Evolutionary conservation across 2,888 invertebrate genomes (phyloP), one percentile per base, ranked within the genome.

Genomic region (Orthosia gracilis): DNA sequence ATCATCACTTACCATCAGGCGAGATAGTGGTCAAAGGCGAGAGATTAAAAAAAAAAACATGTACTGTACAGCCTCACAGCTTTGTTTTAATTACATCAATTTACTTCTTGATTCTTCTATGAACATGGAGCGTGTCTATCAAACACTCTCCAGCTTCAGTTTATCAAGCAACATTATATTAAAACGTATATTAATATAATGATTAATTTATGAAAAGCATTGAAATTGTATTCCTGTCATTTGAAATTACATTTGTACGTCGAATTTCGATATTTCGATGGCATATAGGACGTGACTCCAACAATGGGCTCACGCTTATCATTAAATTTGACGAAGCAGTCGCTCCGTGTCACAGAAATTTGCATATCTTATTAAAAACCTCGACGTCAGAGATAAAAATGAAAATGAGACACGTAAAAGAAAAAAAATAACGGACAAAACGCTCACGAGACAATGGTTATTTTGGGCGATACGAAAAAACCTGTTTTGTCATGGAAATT

Each of bases 311-410:
- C 68, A 76, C 72, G 87, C 88, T 91, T 92, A 92, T 92, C 91
- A 89, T 86, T 89, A 91, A 91, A 87, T 91, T 91, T 90, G 92
- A 90, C 90, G 90, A 87, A 89, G 80, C 89, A 85, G 87, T 87
- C 82, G 86, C 86, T 86, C 87, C 83, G 89, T 90, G 90, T 92
- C 91, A 91, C 89, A 85, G 87, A 91, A 92, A 95, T 95, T 94
- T 95, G 94, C 96, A 96, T 96, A 95, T 94, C 95, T 96, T 96
- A 96, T 96, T 95, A 96, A 95, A 94, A 95, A 93, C 91, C 93
- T 91, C 92, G 92, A 92, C 94, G 92, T 92, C 90, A 91, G 89
- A 94, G 94, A 95, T 94, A 95, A 94, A 95, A 94, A 95, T 93
- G 94, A 95, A 95, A 96, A 96, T 93, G 94, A 95, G 95, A 95